Percentiles rank a stretch among this genome's conserved stretches.
phyloP scores from a whole-genome alignment of 2,113 vertebrate species.

The Takifugu flavidus region DNA sequence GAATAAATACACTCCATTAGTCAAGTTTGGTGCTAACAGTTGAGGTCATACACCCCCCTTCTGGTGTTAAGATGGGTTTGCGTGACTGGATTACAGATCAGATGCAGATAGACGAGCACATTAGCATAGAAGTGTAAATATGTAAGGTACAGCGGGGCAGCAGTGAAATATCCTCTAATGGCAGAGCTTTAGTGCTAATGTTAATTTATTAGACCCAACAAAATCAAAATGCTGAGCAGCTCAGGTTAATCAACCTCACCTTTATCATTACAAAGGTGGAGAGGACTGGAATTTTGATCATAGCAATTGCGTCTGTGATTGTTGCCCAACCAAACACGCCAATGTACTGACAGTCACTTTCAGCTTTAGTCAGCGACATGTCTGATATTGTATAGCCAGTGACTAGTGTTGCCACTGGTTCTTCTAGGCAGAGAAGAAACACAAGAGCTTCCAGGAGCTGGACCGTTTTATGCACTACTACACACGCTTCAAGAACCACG shows the following conservation, averaged over 20 bases:
- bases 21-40: not conserved
- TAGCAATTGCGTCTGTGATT: not conserved
- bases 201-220: not conserved
- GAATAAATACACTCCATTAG: too few species aligned
- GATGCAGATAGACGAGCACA: too few species aligned
- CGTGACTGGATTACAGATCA: too few species aligned
- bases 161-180: too few species aligned
- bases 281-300: not conserved
- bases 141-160: too few species aligned
- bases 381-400: conserved; percentile 28
- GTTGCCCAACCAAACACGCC: too few species aligned
- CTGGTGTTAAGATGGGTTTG: too few species aligned
- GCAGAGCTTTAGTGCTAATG: too few species aligned
- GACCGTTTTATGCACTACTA: conserved; percentile 99
- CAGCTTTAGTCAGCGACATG: conserved; percentile 11
- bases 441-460: conserved; percentile 96
- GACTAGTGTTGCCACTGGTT: conserved; percentile 13
- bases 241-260: not conserved
- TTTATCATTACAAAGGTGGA: not conserved
- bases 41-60: too few species aligned
- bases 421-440: conserved; percentile 93
- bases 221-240: not conserved
- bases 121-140: too few species aligned
- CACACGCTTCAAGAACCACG: conserved; percentile 98
- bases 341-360: not conserved